A percentile compares a stretch with the other conserved stretches of the same genome.
Conservation (phyloP, 2,797 vertebrate genomes). For the Falco peregrinus region DNA sequence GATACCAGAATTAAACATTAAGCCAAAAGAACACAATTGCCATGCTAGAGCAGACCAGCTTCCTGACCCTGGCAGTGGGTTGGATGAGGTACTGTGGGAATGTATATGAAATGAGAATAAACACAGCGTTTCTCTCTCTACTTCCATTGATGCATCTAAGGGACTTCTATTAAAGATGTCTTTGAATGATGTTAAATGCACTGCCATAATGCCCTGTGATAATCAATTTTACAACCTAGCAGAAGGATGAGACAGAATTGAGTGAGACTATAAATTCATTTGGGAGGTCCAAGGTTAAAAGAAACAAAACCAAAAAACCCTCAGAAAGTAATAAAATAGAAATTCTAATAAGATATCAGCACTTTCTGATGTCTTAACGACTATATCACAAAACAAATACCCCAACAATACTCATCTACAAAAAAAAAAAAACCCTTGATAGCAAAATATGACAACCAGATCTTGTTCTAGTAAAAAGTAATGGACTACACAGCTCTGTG, state of each 20-base stretch:
- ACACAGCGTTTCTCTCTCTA: not conserved
- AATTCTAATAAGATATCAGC: not conserved
- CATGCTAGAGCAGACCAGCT: not conserved
- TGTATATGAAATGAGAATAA: not conserved
- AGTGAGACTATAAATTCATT: not conserved
- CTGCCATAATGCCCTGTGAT: not conserved
- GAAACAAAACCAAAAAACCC: not conserved
- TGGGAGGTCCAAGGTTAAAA: not conserved
- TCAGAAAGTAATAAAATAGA: not conserved
- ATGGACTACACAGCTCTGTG: not conserved
- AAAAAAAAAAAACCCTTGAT: not conserved
- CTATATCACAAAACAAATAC: not conserved
- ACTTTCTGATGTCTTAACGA: not conserved
- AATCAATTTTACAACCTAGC: not conserved
- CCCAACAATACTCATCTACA: not conserved
- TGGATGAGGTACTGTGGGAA: not conserved
- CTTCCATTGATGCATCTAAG: not conserved
- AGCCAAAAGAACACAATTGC: not conserved
- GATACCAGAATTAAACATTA: not conserved
- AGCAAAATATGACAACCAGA: not conserved
- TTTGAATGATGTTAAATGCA: not conserved
- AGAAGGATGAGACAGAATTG: not conserved
- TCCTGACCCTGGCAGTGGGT: not conserved
- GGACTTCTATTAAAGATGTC: not conserved
- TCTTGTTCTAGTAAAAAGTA: not conserved